phyloP scores from a whole-genome alignment of 2,113 vertebrate genomes.

The Cephalopholis sonnerati region DNA sequence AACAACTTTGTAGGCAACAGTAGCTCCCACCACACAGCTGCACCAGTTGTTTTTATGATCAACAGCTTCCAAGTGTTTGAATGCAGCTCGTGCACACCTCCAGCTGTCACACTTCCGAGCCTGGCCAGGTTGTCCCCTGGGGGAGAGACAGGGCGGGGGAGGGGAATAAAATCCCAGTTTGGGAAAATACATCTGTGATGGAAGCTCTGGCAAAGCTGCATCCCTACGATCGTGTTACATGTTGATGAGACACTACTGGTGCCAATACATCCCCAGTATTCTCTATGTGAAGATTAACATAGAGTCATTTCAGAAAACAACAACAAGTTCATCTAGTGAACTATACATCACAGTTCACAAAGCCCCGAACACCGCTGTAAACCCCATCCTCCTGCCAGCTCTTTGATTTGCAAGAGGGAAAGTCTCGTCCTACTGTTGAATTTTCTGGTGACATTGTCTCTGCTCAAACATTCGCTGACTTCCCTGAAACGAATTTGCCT shows the following conservation, averaged over 20 bases:
- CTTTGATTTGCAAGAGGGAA: background rate
- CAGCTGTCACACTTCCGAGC: slow-evolving; percentile 44
- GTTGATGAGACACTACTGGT: background rate
- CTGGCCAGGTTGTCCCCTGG: slow-evolving; percentile 6
- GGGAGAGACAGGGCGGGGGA: background rate
- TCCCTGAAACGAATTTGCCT: slow-evolving; percentile 13
- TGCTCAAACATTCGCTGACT: slow-evolving; percentile 7
- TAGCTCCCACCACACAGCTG: slow-evolving; percentile 17
- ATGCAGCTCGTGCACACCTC: slow-evolving; percentile 24
- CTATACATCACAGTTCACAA: background rate
- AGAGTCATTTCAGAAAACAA: background rate
- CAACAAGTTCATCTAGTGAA: background rate
- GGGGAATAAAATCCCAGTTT: slow-evolving; percentile 8
- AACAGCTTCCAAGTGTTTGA: slow-evolving; percentile 31
- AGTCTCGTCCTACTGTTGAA: background rate
- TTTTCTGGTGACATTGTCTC: slow-evolving; percentile 24
- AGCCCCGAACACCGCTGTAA: background rate
- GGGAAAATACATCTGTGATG: slow-evolving; percentile 44
- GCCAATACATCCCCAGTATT: background rate
- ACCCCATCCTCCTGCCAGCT: background rate
- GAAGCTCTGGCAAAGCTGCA: slow-evolving; percentile 7
- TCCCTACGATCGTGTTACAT: background rate
- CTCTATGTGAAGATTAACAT: background rate
- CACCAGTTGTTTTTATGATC: slow-evolving; percentile 52
- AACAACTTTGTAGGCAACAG: background rate